Evolutionary conservation across 2,113 vertebrate genomes (phyloP), one percentile per base, ranked within the genome.

Genomic region (Albula goreensis): DNA sequence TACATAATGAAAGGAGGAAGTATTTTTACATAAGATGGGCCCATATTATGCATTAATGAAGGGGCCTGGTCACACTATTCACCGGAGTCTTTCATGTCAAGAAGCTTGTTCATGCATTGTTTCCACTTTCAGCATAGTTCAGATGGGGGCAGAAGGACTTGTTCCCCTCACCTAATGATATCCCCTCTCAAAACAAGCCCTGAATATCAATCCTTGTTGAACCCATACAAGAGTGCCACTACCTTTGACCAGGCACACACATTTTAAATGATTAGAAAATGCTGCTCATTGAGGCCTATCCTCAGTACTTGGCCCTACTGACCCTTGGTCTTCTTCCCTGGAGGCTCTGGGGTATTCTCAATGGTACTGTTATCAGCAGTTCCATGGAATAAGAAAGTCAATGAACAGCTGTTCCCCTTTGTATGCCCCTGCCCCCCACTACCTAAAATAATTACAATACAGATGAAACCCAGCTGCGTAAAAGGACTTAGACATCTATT

Each of bases 311-410:
- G 7, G 5, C n/a, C 4, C 22, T 31, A 8, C n/a, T 25, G n/a
- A 74, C 70, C 70, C 22, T 22, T 2, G 70, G 8, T 74, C 70
- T 74, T 74, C 70, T 74, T 5, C 22, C 70, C 70, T 74, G n/a
- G 70, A 22, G 70, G 22, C 70, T n/a, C 70, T 31, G 70, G 70
- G 70, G 8, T 2, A 25, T 74, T 25, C 22, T 74, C 70, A 31
- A n/a, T 74, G 70, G 70, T 74, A n/a, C 70, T 74, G 70, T 31
- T 22, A 74, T 74, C 70, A 74, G 70, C 70, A 74, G 22, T 74
- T 74, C 70, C 22, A 31, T 8, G n/a, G 70, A 74, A 74, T 25
- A 22, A 31, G n/a, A n/a, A 74, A 74, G 70, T 31, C 70, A 74
- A 74, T 74, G 4, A 31, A n/a, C 9, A 19, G 17, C 60, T 66